A percentile compares a stretch with the other conserved stretches of the same genome.
Conservation (phyloP, 2,888 invertebrate genomes). For the Noctua fimbriata region DNA sequence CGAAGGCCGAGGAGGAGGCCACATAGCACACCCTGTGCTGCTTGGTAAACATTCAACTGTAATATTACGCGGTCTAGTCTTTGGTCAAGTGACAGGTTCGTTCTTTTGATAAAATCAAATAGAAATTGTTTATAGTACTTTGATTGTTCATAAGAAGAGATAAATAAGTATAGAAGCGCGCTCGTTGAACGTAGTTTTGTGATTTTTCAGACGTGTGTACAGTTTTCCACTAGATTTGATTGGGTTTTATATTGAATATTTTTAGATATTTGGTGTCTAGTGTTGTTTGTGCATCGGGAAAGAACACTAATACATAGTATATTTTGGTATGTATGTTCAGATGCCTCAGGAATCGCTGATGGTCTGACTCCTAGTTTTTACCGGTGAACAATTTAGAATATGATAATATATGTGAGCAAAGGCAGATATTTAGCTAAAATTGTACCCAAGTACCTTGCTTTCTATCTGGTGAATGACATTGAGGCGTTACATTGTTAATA, state of each 20-base stretch:
- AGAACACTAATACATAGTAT: conserved; percentile 18
- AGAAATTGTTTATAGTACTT: conserved; percentile 45
- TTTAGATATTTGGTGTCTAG: conserved; percentile 35
- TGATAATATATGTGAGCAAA: conserved; percentile 21
- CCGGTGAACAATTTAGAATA: conserved; percentile 18
- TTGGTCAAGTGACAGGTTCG: conserved; percentile 54
- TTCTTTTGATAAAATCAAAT: conserved; percentile 57
- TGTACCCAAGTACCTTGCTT: conserved; percentile 58
- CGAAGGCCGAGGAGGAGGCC: conserved; percentile 85
- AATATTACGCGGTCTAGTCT: conserved; percentile 62
- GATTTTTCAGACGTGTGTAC: conserved; percentile 45
- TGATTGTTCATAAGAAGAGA: conserved; percentile 37
- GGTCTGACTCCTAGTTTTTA: conserved; percentile 17
- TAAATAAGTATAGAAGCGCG: conserved; percentile 45
- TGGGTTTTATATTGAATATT: conserved; percentile 50
- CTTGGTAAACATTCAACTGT: conserved; percentile 57
- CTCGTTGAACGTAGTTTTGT: conserved; percentile 42
- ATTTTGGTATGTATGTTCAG: conserved; percentile 33
- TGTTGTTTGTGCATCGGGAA: conserved; percentile 30
- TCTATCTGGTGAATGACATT: conserved; percentile 57
- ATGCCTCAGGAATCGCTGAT: conserved; percentile 12
- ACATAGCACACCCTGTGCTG: conserved; percentile 73
- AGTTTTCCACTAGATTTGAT: conserved; percentile 48
- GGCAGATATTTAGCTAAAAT: conserved; percentile 39
- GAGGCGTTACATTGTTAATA: conserved; percentile 51